Percentiles rank a stretch among this genome's conserved stretches.
phyloP scores from a whole-genome alignment of 2,113 vertebrate genomes.

The Trochalopteron elliotii region DNA sequence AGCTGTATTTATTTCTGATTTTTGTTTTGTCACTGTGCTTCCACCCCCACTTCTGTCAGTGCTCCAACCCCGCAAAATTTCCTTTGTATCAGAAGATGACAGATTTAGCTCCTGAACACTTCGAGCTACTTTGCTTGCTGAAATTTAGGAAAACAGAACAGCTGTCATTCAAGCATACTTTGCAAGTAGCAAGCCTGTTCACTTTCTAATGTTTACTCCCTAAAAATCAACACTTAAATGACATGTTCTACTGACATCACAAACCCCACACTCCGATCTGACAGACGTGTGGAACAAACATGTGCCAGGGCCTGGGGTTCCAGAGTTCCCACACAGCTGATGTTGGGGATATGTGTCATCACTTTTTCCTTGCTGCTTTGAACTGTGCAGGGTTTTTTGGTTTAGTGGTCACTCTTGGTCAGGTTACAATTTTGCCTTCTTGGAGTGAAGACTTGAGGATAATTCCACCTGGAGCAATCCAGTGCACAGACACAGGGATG shows the following conservation, averaged over 20 bases:
- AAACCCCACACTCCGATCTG: background rate
- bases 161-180: slow-evolving; percentile 39
- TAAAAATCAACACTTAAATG: slow-evolving; percentile 21
- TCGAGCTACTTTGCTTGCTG: background rate
- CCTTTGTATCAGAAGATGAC: slow-evolving; percentile 42
- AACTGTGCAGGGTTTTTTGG: background rate
- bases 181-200: slow-evolving; percentile 16
- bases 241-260: background rate
- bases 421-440: background rate
- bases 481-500: background rate
- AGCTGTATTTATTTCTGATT: background rate
- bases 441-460: background rate
- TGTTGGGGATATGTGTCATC: background rate
- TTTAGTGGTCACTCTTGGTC: background rate
- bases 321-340: background rate
- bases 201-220: background rate
- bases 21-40: background rate
- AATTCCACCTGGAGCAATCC: background rate
- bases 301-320: background rate
- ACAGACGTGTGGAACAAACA: background rate
- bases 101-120: slow-evolving; percentile 38
- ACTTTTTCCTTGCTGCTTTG: background rate
- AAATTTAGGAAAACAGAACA: slow-evolving; percentile 29
- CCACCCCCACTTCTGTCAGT: background rate
- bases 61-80: background rate